Conservation (phyloP, 2,797 vertebrate species). For the Rhynchotus rufescens region DNA sequence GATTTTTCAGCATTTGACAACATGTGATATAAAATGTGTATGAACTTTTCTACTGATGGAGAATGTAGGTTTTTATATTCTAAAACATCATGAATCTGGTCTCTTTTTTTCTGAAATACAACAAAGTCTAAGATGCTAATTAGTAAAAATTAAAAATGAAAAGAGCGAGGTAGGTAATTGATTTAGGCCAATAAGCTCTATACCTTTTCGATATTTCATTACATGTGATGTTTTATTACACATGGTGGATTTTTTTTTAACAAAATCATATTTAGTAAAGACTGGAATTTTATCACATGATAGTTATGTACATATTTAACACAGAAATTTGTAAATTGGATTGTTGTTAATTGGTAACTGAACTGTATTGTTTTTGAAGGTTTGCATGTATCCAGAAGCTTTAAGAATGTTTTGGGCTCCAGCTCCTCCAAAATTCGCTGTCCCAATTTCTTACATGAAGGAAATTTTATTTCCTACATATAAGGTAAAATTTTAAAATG, state of each 20-base stretch:
- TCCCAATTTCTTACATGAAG: constrained; percentile 76
- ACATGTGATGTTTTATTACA: neutral
- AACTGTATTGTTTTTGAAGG: constrained; percentile 71
- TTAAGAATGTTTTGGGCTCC: constrained; percentile 82
- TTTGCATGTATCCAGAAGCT: constrained; percentile 68
- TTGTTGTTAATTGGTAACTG: neutral
- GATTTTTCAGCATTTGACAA: neutral
- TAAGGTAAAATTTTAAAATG: constrained; percentile 74
- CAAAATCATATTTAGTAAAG: neutral
- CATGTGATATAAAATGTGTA: neutral
- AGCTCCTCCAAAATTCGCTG: constrained; percentile 81
- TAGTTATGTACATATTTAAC: neutral
- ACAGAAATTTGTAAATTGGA: neutral
- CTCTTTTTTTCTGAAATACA: neutral
- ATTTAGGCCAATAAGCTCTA: neutral
- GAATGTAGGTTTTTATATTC: neutral
- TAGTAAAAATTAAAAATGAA: neutral
- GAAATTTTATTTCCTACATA: constrained; percentile 81
- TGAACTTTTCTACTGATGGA: neutral
- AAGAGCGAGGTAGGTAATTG: neutral
- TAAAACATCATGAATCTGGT: neutral
- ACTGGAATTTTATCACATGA: neutral
- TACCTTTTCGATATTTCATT: neutral
- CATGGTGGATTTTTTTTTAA: neutral
- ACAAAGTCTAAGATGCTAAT: neutral